Evolutionary conservation across 2,797 vertebrate genomes (phyloP), one percentile per base, ranked within the genome.

Genomic region (Galaxias olidus): DNA sequence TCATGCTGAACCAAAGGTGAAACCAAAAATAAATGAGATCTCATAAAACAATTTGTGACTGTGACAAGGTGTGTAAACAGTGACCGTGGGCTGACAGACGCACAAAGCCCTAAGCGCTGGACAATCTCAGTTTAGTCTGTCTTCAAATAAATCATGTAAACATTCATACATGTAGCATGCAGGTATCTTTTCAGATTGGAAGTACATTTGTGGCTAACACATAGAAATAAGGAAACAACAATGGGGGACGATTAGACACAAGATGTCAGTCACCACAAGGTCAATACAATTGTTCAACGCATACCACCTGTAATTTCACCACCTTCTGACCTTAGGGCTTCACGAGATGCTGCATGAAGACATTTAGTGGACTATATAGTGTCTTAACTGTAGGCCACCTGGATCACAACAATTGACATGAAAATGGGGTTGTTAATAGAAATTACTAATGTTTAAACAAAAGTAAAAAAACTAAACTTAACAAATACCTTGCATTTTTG

Each of bases 41-140:
- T 63, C 72, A 81, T 71, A 73, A 74, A 73, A 73, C 49, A 68
- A 74, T 72, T 69, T 77, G 74, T 75, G 74, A 73, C 61, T 41
- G 64, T 72, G 79, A 78, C 71, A 78, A 81, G 78, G 63, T 69
- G 62, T 73, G 67, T 82, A 82, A 79, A 82, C 70, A 68, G 73
- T 75, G 72, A 77, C 75, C 69, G 68, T 46, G 70, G 68, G 77
- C 66, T 76, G 77, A 77, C 77, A 79, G 75, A 82, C 64, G 67
- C 69, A 74, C 55, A 76, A 71, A 75, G 68, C 65, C 70, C 52
- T 55, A 49, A 45, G 65, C 54, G 68, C 70, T 73, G 66, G 74
- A 79, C 66, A 79, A 61, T 54, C 70, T 82, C 77, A 73, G 59
- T 60, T 66, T 68, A 64, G 77, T 68, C 45, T 42, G 65, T 20